Percentiles rank a stretch among this genome's conserved stretches.
phyloP scores from a whole-genome alignment of 2,888 invertebrate genomes.

The Pachymerium ferrugineum region DNA sequence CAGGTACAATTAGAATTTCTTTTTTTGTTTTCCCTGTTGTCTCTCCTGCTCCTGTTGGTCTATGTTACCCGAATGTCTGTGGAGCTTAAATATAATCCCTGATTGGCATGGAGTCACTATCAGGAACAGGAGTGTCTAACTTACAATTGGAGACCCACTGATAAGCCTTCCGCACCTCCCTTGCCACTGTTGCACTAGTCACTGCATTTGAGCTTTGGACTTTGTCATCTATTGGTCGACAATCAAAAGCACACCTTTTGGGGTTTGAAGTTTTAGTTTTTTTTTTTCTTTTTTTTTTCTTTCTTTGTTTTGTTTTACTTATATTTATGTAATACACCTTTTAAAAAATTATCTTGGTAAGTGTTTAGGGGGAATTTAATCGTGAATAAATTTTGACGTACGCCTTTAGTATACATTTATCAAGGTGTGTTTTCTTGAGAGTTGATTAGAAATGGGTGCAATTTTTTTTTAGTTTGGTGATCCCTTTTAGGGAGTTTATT shows the following conservation, averaged over 20 bases:
- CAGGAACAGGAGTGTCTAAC: conserved; percentile 14
- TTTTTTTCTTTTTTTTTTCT: neutral
- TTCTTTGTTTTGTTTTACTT: neutral
- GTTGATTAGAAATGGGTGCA: too few species aligned
- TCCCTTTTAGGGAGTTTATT: too few species aligned
- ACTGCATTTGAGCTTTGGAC: neutral
- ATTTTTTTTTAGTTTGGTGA: too few species aligned
- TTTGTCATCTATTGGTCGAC: conserved; percentile 1
- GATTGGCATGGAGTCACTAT: neutral
- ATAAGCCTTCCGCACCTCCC: neutral
- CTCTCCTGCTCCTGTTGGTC: neutral
- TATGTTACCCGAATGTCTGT: neutral
- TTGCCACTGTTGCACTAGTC: neutral
- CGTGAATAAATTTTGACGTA: too few species aligned
- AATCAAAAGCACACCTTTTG: neutral
- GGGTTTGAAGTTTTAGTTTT: neutral
- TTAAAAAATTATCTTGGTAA: too few species aligned
- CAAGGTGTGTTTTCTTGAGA: too few species aligned
- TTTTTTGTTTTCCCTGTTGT: neutral
- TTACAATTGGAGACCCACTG: neutral
- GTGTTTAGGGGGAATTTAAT: too few species aligned
- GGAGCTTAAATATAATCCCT: conserved; percentile 4
- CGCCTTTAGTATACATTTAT: too few species aligned
- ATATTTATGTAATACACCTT: too few species aligned
- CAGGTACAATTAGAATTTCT: conserved; percentile 33